These are phyloP conservation scores for Vombatus ursinus DNA, from an alignment of 2,113 vertebrate genomes.

Conservation along the genomic window DNA sequence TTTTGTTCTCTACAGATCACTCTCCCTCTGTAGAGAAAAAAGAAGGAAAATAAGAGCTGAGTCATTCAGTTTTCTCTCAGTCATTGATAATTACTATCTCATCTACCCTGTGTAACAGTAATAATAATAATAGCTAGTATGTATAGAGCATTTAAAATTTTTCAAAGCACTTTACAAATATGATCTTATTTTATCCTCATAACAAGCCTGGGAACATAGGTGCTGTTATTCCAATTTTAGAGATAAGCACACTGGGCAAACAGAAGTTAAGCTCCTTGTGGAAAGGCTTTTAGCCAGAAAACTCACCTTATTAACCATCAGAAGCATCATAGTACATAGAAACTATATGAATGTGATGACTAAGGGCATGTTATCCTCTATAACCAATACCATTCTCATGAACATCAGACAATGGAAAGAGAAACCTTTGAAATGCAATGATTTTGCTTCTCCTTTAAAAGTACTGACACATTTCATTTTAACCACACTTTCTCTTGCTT, in stretches of 20 bases:
- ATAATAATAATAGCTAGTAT: not conserved
- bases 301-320: not conserved
- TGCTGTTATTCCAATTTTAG: not conserved
- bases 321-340: not conserved
- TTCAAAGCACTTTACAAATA: not conserved
- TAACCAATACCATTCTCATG: not conserved
- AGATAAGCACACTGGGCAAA: not conserved
- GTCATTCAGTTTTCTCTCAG: too few species aligned
- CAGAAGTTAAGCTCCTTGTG: not conserved
- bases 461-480: too few species aligned
- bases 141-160: not conserved
- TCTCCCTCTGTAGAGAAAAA: too few species aligned
- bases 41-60: too few species aligned
- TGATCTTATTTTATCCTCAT: not conserved
- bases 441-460: not conserved
- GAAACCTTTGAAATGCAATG: not conserved
- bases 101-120: not conserved
- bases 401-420: not conserved
- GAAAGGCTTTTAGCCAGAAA: not conserved
- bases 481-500: not conserved
- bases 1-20: too few species aligned
- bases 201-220: not conserved
- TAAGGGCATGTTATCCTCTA: not conserved
- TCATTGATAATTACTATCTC: not conserved
- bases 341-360: not conserved